Conservation (phyloP, 1,140 invertebrate genomes). For the Proales similis region DNA sequence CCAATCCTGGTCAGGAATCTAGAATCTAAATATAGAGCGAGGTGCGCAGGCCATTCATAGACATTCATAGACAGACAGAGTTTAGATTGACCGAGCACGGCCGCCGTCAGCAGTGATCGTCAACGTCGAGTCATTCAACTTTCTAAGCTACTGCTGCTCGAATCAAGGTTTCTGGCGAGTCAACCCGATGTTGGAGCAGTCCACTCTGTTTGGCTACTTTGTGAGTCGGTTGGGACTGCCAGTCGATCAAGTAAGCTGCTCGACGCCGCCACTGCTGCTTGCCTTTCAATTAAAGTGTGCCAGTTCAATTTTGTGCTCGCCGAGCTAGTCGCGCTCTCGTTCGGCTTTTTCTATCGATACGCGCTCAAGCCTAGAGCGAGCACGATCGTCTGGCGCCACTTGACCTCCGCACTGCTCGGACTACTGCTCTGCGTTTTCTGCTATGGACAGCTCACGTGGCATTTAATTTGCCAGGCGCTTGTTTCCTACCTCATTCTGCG, state of each 20-base stretch:
- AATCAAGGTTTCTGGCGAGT: too few species aligned
- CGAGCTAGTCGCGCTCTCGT: background rate
- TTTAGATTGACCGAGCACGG: too few species aligned
- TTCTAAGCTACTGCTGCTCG: too few species aligned
- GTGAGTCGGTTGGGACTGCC: background rate
- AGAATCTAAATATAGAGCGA: too few species aligned
- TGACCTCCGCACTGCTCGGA: background rate
- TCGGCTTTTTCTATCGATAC: constrained; percentile 4
- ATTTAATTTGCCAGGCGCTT: constrained; percentile 6
- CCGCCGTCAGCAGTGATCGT: too few species aligned
- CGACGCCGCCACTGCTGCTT: background rate
- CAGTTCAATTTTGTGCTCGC: constrained; percentile 18
- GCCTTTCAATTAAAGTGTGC: background rate
- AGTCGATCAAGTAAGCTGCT: constrained; percentile 4
- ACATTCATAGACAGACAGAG: too few species aligned
- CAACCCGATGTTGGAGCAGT: too few species aligned
- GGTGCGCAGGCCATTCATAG: too few species aligned
- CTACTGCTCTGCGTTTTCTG: constrained; percentile 3
- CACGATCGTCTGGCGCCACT: background rate
- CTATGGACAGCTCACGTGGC: constrained; percentile 4
- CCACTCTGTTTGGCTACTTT: background rate
- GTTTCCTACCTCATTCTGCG: background rate
- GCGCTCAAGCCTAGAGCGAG: background rate
- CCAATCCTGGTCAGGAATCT: too few species aligned
- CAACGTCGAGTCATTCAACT: too few species aligned